phyloP scores from a whole-genome alignment of 2,113 vertebrate genomes.

The Indicator maculatus region DNA sequence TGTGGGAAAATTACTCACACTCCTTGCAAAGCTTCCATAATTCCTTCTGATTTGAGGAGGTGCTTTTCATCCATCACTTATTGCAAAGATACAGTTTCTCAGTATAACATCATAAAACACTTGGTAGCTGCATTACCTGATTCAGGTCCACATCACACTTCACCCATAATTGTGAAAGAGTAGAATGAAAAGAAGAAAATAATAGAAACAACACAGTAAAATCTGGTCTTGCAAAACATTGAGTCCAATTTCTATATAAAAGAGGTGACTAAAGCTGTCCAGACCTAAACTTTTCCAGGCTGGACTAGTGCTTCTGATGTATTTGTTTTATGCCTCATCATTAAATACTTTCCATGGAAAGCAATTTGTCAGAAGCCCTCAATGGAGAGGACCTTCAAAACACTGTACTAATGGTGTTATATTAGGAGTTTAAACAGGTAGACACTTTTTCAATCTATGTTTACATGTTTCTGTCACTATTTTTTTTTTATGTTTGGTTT shows the following conservation, averaged over 20 bases:
- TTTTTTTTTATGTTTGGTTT: not conserved
- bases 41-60: not conserved
- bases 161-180: not conserved
- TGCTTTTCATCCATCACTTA: not conserved
- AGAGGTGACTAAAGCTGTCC: not conserved
- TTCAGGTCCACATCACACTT: not conserved
- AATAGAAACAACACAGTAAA: not conserved
- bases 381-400: not conserved
- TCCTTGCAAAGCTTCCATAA: not conserved
- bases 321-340: not conserved
- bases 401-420: not conserved
- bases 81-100: not conserved
- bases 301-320: not conserved
- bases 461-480: not conserved
- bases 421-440: not conserved
- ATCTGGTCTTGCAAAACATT: not conserved
- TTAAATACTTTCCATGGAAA: not conserved
- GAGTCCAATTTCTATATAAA: not conserved
- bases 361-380: not conserved
- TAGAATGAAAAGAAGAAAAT: rapidly evolving
- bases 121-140: not conserved
- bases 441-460: not conserved
- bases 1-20: not conserved
- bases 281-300: not conserved
- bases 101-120: not conserved